A percentile compares a stretch with the other conserved stretches of the same genome.
Evolutionary conservation across 2,888 invertebrate genomes (phyloP).

Genomic region (Portevinia maculata): DNA sequence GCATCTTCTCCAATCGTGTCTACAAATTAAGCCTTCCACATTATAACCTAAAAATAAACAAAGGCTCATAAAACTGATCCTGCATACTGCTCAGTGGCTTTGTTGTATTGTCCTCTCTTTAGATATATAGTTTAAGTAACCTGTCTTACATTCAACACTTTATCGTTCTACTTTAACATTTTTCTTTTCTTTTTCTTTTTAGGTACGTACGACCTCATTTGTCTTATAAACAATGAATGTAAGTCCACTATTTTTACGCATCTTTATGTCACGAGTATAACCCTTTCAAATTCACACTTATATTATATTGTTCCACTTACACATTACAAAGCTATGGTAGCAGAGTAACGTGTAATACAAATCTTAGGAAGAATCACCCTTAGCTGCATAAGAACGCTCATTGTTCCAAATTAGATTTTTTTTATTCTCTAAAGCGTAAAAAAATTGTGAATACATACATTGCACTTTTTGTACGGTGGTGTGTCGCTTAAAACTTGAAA

Average conservation of each 20-base stretch:
- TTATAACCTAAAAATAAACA: too few relatives aligned
- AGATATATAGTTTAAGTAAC: background rate
- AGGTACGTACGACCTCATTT: constrained; percentile 55
- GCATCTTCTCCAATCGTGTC: too few relatives aligned
- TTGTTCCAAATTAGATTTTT: constrained; percentile 48
- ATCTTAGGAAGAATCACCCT: constrained; percentile 25
- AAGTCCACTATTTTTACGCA: constrained; percentile 39
- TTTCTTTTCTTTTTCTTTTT: constrained; percentile 33
- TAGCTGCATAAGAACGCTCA: constrained; percentile 11
- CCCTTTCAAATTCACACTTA: constrained; percentile 31
- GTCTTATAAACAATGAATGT: constrained; percentile 46
- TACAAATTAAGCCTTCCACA: too few relatives aligned
- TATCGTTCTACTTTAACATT: background rate
- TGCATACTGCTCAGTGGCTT: too few relatives aligned
- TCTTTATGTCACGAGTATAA: constrained; percentile 7
- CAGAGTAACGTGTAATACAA: constrained; percentile 24
- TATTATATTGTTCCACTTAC: constrained; percentile 10
- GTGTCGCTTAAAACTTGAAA: constrained; percentile 24
- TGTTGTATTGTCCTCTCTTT: background rate
- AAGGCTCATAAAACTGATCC: too few relatives aligned
- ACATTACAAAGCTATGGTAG: constrained; percentile 36
- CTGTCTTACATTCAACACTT: background rate
- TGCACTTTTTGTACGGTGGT: constrained; percentile 34
- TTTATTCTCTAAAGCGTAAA: constrained; percentile 25
- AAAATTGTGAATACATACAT: constrained; percentile 43